Conservation (phyloP, 35 echinoderm and acorn worm genomes). For the Chiridota heheva region DNA sequence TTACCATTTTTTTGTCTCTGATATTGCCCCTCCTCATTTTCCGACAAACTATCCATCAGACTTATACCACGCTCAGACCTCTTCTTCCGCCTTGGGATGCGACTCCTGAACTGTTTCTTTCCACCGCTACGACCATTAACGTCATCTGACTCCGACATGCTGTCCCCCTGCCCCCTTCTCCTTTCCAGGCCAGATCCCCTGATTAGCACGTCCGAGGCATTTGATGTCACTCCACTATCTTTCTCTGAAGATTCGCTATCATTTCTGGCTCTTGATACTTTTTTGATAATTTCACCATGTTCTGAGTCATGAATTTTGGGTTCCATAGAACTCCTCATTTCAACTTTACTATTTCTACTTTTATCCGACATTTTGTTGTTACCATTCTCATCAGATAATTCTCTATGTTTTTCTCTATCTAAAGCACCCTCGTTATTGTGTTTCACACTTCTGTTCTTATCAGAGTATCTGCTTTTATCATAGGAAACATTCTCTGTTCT, state of each 20-base stretch:
- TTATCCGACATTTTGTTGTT: no score
- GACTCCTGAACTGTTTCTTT: no score
- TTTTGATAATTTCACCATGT: no score
- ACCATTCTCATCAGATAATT: no score
- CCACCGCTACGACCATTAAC: constrained; percentile 8
- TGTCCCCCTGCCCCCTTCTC: constrained; percentile 3
- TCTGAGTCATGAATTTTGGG: no score
- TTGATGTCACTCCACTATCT: constrained; percentile 20
- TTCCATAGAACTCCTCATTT: no score
- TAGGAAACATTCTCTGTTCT: constrained; percentile 1
- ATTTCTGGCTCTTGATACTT: not conserved
- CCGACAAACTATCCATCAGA: constrained; percentile 77
- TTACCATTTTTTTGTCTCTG: no score
- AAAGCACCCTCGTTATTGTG: not conserved
- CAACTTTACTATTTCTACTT: no score
- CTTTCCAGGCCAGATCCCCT: not conserved
- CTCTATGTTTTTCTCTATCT: no score
- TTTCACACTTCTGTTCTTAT: not conserved
- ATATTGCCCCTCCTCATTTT: constrained; percentile 74
- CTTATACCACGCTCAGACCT: constrained; percentile 5
- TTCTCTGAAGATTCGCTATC: constrained; percentile 28
- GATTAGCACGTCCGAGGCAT: not conserved
- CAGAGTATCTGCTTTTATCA: constrained; percentile 38
- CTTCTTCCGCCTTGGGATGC: constrained; percentile 37
- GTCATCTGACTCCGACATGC: constrained; percentile 64